Evolutionary conservation across 2,888 invertebrate genomes (phyloP), one percentile per base, ranked within the genome.

Genomic region (Apamea monoglypha): DNA sequence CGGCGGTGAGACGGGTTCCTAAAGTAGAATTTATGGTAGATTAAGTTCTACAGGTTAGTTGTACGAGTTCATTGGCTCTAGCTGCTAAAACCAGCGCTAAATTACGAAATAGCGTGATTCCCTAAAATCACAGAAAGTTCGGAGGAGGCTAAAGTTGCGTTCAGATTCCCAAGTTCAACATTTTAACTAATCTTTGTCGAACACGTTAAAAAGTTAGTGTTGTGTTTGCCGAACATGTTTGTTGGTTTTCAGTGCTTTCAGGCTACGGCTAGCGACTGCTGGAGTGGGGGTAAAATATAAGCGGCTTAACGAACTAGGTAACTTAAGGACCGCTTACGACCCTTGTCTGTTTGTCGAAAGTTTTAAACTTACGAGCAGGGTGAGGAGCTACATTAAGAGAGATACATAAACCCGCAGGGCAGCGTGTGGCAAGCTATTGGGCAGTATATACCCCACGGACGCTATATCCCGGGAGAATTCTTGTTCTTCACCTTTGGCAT

Each of bases 41-140:
- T 36, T 40, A 40, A 10, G 10, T 40, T 8, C 10, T 40, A 40
- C 40, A 47, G 25, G 47, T 47, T 47, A 29, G 16, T 44, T 44
- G 6, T 32, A 66, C 36, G 7, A 47, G 32, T n/a, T 63, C 44
- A 32, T 25, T 12, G 6, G 40, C 16, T n/a, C 5, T 29, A 21
- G 66, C 56, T 75, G 25, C 29, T 44, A 32, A 25, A 32, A 25
- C 40, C 63, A 70, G 29, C n/a, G 32, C n/a, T 50, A 14, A 73
- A 18, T 7, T 50, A 36, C 18, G 7, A 50, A 40, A 16, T 21
- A 59, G 25, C n/a, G 18, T 53, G 12, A 47, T n/a, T 44, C 5
- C 32, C 18, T 56, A 66, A 66, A 66, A 77, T 74, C 32, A 66
- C 44, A 67, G 8, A 59, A 56, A 74, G 16, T 66, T 74, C 25